phyloP scores from a whole-genome alignment of 1,140 invertebrate species.

The Venustaconcha ellipsiformis region DNA sequence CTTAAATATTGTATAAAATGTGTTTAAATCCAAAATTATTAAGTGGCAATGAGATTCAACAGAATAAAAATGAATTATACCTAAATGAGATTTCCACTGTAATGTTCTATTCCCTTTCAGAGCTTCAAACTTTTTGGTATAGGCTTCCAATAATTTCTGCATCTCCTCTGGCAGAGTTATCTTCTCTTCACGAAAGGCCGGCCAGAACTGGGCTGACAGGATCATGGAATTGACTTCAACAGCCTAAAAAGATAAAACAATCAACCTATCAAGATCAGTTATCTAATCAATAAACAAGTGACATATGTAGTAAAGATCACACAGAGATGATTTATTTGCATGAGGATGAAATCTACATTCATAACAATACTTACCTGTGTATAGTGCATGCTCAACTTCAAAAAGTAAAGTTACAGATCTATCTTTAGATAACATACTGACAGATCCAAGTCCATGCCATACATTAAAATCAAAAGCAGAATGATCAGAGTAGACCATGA shows the following conservation, averaged over 20 bases:
- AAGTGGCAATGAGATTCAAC: not conserved
- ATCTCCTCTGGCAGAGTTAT: conserved; percentile 87
- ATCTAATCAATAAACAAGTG: too few species aligned
- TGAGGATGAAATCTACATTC: too few species aligned
- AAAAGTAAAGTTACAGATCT: too few species aligned
- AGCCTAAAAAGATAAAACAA: conserved; percentile 49
- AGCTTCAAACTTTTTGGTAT: conserved; percentile 90
- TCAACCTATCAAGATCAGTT: too few species aligned
- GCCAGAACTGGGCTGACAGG: conserved; percentile 99
- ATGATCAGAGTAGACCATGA: too few species aligned
- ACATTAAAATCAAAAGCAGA: too few species aligned
- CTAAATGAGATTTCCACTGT: conserved; percentile 93
- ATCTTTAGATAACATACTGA: too few species aligned
- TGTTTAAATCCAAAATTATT: not conserved
- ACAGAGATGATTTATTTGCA: too few species aligned
- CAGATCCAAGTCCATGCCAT: too few species aligned
- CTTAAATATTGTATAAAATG: not conserved
- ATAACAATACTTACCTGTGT: too few species aligned
- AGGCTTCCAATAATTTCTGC: conserved; percentile 84
- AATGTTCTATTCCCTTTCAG: conserved; percentile 95
- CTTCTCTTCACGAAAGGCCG: conserved; percentile 94
- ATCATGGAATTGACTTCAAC: conserved; percentile 87
- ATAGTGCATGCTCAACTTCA: too few species aligned
- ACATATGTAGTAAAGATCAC: too few species aligned
- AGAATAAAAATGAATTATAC: conserved; percentile 62